phyloP scores from a whole-genome alignment of 2,797 vertebrate genomes.

The Myiothlypis coronata region DNA sequence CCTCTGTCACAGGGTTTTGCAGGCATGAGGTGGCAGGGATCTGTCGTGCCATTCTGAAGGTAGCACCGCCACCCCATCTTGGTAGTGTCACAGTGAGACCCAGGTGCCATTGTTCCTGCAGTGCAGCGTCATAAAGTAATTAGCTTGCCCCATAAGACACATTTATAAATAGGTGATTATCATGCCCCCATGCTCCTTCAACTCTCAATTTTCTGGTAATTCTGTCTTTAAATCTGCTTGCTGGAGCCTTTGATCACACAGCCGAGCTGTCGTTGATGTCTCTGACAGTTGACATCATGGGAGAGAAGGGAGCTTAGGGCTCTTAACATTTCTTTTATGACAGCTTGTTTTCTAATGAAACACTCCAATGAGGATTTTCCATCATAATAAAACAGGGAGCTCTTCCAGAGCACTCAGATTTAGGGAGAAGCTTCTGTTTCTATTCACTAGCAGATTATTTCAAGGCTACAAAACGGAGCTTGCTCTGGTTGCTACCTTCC shows the following conservation, averaged over 20 bases:
- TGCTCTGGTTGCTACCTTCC: neutral
- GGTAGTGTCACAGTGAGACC: neutral
- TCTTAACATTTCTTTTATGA: constrained; percentile 43
- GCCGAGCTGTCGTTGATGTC: constrained; percentile 14
- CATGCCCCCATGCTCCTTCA: neutral
- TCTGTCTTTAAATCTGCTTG: constrained; percentile 27
- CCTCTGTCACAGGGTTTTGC: neutral
- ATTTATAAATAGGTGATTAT: neutral
- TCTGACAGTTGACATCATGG: constrained; percentile 55
- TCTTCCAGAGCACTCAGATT: constrained; percentile 20
- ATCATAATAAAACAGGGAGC: constrained; percentile 4
- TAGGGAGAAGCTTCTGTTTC: constrained; percentile 22
- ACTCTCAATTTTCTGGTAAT: constrained; percentile 27
- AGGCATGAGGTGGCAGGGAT: neutral
- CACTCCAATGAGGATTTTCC: constrained; percentile 30
- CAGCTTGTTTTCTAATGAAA: constrained; percentile 43
- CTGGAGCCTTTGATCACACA: constrained; percentile 26
- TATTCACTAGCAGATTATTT: constrained; percentile 12
- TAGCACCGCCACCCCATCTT: neutral
- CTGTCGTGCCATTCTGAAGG: neutral
- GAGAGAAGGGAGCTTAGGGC: constrained; percentile 30
- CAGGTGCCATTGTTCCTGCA: neutral
- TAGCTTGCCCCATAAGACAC: neutral
- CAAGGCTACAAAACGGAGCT: constrained; percentile 2
- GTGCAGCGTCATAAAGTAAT: neutral